A percentile compares a stretch with the other conserved stretches of the same genome.
Evolutionary conservation across 2,888 invertebrate genomes (phyloP).

Genomic region (Acronicta psi): DNA sequence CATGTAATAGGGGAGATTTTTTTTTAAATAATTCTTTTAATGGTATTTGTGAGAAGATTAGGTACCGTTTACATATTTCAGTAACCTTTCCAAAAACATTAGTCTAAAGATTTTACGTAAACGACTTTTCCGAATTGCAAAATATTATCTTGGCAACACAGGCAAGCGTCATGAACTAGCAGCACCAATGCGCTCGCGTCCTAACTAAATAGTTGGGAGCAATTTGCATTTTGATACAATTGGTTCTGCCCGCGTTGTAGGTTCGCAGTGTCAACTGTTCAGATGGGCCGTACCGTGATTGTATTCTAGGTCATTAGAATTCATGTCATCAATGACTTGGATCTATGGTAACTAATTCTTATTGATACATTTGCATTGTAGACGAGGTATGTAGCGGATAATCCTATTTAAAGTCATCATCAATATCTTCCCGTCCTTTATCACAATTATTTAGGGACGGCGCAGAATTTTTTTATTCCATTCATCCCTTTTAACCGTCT

Average conservation of each 20-base stretch:
- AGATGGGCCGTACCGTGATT: constrained; percentile 38
- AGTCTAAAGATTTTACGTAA: too few relatives aligned
- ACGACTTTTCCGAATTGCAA: not conserved
- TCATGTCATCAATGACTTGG: constrained; percentile 33
- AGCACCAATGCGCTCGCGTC: constrained; percentile 34
- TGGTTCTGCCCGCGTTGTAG: constrained; percentile 50
- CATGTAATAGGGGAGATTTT: too few relatives aligned
- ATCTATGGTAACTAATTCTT: constrained; percentile 3
- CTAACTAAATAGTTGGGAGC: constrained; percentile 55
- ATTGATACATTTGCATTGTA: constrained; percentile 5
- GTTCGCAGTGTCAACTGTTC: constrained; percentile 51
- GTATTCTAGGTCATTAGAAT: constrained; percentile 46
- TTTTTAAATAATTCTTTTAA: too few relatives aligned
- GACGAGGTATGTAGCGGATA: not conserved
- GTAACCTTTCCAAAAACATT: too few relatives aligned
- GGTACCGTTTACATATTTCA: too few relatives aligned
- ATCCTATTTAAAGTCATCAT: too few relatives aligned
- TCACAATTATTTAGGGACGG: too few relatives aligned
- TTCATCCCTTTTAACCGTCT: too few relatives aligned
- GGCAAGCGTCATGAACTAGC: not conserved
- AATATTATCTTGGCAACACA: constrained; percentile 23
- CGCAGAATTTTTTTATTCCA: too few relatives aligned
- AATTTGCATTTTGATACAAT: constrained; percentile 62
- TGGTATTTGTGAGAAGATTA: too few relatives aligned
- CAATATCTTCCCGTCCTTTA: too few relatives aligned